Conservation (phyloP, 2,888 invertebrate species). For the Pasiphila rectangulata region DNA sequence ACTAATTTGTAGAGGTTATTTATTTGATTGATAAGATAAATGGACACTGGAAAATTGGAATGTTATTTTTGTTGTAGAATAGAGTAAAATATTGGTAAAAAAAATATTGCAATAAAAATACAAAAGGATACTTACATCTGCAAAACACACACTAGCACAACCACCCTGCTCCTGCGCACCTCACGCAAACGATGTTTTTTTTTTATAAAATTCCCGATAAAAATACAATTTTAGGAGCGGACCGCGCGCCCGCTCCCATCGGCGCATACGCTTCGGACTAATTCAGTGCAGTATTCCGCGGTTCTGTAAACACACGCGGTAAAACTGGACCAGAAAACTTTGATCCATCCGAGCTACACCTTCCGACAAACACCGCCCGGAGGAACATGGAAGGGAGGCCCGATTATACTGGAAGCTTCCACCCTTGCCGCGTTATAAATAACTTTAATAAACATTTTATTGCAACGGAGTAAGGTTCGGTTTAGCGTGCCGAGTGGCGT, state of each 20-base stretch:
- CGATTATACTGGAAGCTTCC: conserved; percentile 45
- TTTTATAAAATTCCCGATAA: conserved; percentile 73
- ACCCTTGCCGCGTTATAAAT: conserved; percentile 44
- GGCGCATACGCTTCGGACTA: conserved; percentile 78
- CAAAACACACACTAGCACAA: conserved; percentile 30
- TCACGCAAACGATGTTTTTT: conserved; percentile 62
- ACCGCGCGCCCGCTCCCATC: conserved; percentile 67
- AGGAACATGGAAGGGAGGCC: conserved; percentile 48
- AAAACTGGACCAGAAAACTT: conserved; percentile 52
- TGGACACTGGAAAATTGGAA: not conserved
- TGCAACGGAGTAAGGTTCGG: conserved; percentile 29
- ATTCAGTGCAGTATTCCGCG: conserved; percentile 79
- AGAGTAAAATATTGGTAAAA: not conserved
- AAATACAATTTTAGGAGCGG: conserved; percentile 69
- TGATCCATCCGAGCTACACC: conserved; percentile 46
- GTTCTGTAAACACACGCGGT: conserved; percentile 75
- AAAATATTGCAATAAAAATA: conserved; percentile 1
- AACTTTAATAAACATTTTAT: conserved; percentile 28
- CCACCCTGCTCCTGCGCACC: conserved; percentile 56
- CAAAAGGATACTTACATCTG: conserved; percentile 38
- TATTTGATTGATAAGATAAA: not conserved
- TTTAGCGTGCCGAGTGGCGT: conserved; percentile 30
- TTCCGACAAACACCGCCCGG: conserved; percentile 34
- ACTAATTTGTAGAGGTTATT: conserved; percentile 1
- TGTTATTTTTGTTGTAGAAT: not conserved